Conservation (phyloP, 2,888 invertebrate species). For the Pandemis corylana region DNA sequence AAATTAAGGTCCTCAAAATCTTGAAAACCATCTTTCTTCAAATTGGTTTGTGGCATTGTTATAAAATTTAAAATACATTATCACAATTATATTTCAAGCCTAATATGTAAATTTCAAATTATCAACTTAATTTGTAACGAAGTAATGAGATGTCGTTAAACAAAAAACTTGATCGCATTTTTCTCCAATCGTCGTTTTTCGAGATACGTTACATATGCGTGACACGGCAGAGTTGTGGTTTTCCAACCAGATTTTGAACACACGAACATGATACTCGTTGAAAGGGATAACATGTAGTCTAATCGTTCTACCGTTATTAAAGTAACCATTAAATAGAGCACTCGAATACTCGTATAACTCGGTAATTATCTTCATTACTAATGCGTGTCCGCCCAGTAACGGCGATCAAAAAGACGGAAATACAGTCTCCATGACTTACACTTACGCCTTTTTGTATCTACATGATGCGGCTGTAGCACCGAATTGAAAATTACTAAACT, state of each 20-base stretch:
- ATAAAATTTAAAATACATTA: no score
- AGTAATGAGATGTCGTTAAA: no score
- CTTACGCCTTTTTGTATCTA: slow-evolving; percentile 11
- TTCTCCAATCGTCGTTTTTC: no score
- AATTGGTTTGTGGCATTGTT: no score
- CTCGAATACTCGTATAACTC: slow-evolving; percentile 34
- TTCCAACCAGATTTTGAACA: background rate
- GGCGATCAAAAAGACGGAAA: slow-evolving; percentile 1
- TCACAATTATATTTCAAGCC: no score
- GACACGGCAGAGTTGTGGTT: no score
- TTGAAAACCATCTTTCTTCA: no score
- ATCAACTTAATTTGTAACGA: no score
- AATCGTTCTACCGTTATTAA: slow-evolving; percentile 6
- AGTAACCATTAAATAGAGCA: slow-evolving; percentile 31
- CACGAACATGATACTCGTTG: background rate
- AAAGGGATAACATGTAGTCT: background rate
- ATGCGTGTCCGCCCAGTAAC: slow-evolving; percentile 42
- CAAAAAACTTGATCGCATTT: no score
- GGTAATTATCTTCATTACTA: slow-evolving; percentile 44
- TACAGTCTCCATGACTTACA: background rate
- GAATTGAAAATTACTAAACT: slow-evolving; percentile 5
- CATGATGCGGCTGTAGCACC: background rate
- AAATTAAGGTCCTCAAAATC: no score
- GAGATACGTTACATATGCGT: no score
- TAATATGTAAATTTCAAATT: no score